Percentiles rank a stretch among this genome's conserved stretches.
phyloP scores from a whole-genome alignment of 2,113 vertebrate genomes.

The Haemorhous mexicanus region DNA sequence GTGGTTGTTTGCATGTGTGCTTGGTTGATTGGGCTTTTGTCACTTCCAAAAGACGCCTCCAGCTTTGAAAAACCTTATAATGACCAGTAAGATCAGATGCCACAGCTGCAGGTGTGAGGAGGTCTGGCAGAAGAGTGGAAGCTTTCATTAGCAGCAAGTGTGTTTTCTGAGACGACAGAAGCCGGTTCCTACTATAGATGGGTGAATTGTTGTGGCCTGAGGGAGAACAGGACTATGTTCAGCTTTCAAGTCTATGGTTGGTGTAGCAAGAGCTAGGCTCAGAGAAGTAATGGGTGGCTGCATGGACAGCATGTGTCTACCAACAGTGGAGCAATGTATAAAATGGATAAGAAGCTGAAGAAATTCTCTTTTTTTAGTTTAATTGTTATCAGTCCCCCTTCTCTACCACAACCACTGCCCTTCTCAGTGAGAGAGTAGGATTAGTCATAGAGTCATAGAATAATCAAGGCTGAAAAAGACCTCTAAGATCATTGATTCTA shows the following conservation, averaged over 20 bases:
- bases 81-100: neutral
- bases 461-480: neutral
- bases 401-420: neutral
- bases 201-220: neutral
- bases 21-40: neutral
- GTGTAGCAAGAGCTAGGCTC: neutral
- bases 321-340: neutral
- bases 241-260: neutral
- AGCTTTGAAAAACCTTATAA: neutral
- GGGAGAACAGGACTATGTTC: neutral
- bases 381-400: neutral
- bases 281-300: neutral
- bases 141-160: neutral
- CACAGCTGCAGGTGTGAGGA: neutral
- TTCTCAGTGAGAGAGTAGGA: neutral
- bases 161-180: neutral
- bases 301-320: neutral
- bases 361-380: neutral
- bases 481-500: neutral
- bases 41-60: neutral
- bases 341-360: neutral
- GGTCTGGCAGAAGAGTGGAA: neutral
- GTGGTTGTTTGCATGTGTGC: accelerated
- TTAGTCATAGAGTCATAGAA: neutral
- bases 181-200: neutral